Percentiles rank a stretch among this genome's conserved stretches.
phyloP scores from a whole-genome alignment of 2,888 invertebrate genomes.

The Ormyrus labotus region DNA sequence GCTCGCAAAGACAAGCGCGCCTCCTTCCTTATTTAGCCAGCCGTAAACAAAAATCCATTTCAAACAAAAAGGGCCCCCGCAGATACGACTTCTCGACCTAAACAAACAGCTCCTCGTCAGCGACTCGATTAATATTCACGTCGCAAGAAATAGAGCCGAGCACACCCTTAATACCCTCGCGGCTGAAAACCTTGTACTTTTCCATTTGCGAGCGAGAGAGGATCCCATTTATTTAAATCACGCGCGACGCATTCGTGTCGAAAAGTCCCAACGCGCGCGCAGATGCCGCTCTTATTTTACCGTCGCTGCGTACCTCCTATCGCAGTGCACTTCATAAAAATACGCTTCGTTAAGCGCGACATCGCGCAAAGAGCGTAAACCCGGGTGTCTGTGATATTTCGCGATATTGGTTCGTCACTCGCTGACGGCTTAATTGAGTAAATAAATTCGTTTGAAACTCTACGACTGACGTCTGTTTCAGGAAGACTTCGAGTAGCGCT shows the following conservation, averaged over 20 bases:
- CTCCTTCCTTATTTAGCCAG: conserved; percentile 26
- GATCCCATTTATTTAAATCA: conserved; percentile 69
- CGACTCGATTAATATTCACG: conserved; percentile 42
- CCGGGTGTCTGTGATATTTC: too few relatives aligned
- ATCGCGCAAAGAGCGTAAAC: too few relatives aligned
- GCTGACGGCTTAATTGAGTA: too few relatives aligned
- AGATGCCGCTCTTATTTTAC: neutral
- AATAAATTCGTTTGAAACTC: too few relatives aligned
- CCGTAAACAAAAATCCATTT: conserved; percentile 42
- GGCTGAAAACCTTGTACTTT: neutral
- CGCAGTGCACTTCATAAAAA: too few relatives aligned
- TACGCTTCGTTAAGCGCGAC: too few relatives aligned
- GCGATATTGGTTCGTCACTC: too few relatives aligned
- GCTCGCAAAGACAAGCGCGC: neutral
- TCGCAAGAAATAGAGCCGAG: neutral
- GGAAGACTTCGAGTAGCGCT: too few relatives aligned
- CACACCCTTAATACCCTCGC: neutral
- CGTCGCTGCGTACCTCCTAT: neutral
- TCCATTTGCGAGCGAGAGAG: neutral
- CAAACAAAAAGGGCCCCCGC: neutral
- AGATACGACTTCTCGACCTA: conserved; percentile 8
- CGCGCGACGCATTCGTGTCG: conserved; percentile 59
- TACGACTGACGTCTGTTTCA: too few relatives aligned
- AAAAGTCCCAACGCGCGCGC: conserved; percentile 51
- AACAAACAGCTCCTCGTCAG: conserved; percentile 30